Evolutionary conservation across 2,113 vertebrate genomes (phyloP), one percentile per base, ranked within the genome.

Genomic region (Pterocles gutturalis): DNA sequence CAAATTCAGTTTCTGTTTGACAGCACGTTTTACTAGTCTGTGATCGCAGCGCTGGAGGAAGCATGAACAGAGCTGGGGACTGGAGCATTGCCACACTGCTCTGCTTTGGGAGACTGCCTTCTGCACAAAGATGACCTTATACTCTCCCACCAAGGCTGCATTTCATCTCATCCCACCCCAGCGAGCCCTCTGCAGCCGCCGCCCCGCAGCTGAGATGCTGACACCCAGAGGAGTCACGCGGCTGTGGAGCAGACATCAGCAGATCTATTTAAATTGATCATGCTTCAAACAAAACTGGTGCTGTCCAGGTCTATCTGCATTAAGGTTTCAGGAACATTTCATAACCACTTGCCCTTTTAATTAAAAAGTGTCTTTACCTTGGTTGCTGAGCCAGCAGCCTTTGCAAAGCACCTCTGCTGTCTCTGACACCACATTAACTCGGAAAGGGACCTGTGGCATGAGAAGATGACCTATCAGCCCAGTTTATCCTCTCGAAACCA

Each of bases 221-320:
- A 86, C 75, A 51, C 36, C 84, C 81, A 18, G 38, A 34, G 54
- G 17, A 89, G 33, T 85, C 69, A 67, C 11, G 4, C 18, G 89
- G 65, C 78, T 76, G 21, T 4, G 1, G 24, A 49, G 76, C 91
- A 87, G 65, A 76, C 73, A 8, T 9, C 2, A 88, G 64, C 54
- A 58, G 84, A 83, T 93, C 93, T 76, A 83, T 88, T 93, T 69
- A 73, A 62, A 94, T 77, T 80, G 84, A 91, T 93, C 70, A 72
- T 11, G n/a, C 70, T 69, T 72, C 84, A 78, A n/a, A 83, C 45
- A 80, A 36, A 87, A 67, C 41, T 14, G 54, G 46, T 83, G 61
- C 53, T 61, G 31, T 76, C n/a, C 0, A 57, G 31, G 34, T 33
- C 84, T 69, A 2, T 57, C 91, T n/a, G 33, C 53, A 22, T 58